A percentile compares a stretch with the other conserved stretches of the same genome.
Conservation (phyloP, 2,888 invertebrate species). For the Slavum lentiscoides region DNA sequence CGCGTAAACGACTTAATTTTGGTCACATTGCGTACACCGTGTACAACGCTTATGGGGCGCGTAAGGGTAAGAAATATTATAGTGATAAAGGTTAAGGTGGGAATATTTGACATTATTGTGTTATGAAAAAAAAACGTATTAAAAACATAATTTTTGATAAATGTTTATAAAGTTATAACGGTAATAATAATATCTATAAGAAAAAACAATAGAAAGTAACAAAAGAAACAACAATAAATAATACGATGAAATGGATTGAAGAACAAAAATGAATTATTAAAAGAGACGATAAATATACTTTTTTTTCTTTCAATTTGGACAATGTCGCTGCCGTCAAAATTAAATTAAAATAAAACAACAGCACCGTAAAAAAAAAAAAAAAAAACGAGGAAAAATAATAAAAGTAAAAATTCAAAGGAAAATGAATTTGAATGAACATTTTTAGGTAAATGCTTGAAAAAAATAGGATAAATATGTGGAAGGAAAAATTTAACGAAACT, state of each 20-base stretch:
- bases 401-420: background rate
- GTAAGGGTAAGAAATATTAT: conserved; percentile 2
- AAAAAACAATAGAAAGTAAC: conserved; percentile 2
- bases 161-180: background rate
- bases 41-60: background rate
- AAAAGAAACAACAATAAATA: conserved; percentile 7
- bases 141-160: conserved; percentile 27
- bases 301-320: background rate
- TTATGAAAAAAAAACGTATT: conserved; percentile 1
- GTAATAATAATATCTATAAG: background rate
- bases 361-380: background rate
- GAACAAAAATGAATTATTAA: conserved; percentile 12
- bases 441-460: background rate
- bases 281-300: background rate
- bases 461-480: background rate
- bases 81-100: background rate
- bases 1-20: too few relatives aligned
- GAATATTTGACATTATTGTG: conserved; percentile 17
- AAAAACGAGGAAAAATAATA: background rate
- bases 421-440: background rate
- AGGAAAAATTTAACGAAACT: background rate
- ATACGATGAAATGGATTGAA: conserved; percentile 12
- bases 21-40: too few relatives aligned
- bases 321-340: background rate
- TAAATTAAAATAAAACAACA: conserved; percentile 12